phyloP scores from a whole-genome alignment of 1,140 invertebrate species.

The Mamestra configurata region DNA sequence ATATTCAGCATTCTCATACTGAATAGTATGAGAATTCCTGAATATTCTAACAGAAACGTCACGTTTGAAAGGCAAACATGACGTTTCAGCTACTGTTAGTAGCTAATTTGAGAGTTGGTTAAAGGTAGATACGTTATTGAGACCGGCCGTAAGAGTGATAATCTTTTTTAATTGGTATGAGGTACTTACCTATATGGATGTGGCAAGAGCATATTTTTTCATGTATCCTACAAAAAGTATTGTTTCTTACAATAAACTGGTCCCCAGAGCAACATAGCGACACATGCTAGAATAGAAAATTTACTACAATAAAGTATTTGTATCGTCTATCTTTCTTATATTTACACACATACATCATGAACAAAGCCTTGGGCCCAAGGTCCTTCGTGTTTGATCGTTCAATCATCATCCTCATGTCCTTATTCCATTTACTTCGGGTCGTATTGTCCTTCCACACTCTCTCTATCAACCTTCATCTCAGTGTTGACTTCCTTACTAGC shows the following conservation, averaged over 20 bases:
- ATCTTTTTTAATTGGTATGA: no score
- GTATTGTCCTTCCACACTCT: background rate
- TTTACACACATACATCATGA: background rate
- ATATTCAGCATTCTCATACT: no score
- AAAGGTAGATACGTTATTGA: no score
- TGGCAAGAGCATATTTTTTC: background rate
- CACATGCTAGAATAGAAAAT: background rate
- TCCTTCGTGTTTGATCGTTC: background rate
- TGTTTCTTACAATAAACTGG: no score
- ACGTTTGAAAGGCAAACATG: no score
- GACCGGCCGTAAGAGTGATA: no score
- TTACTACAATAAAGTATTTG: background rate
- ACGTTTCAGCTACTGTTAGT: no score
- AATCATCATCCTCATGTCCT: background rate
- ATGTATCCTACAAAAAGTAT: no score
- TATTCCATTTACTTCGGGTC: background rate
- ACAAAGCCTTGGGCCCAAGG: background rate
- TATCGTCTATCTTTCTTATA: background rate
- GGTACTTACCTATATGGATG: no score
- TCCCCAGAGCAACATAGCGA: background rate
- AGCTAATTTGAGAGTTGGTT: no score
- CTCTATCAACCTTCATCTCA: background rate
- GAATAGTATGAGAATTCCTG: no score
- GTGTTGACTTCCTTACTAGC: background rate
- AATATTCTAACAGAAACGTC: no score